These are phyloP conservation scores for Monochamus alternatus DNA, from an alignment of 2,888 invertebrate species.

Conservation along the genomic window DNA sequence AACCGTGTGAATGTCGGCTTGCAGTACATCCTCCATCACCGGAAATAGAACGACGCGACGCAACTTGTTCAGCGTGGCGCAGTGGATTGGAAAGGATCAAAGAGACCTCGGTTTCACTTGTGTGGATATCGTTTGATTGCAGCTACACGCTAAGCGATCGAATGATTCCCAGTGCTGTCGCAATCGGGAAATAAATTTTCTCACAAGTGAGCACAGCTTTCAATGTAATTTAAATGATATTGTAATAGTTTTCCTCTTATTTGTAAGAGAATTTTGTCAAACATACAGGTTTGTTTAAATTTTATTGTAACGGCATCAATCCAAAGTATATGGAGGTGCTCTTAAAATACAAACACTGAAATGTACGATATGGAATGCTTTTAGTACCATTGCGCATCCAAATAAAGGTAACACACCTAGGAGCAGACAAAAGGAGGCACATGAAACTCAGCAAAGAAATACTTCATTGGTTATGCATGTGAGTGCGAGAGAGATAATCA, in stretches of 20 bases:
- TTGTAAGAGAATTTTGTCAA: background rate
- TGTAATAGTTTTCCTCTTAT: too few species aligned
- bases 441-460: too few species aligned
- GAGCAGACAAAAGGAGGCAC: too few species aligned
- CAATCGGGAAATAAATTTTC: background rate
- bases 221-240: background rate
- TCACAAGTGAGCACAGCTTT: background rate
- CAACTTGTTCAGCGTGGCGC: background rate
- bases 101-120: constrained; percentile 8
- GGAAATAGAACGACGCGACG: background rate
- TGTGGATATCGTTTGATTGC: constrained; percentile 8
- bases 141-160: background rate
- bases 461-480: too few species aligned
- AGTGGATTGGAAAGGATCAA: constrained; percentile 9
- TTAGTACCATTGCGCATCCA: too few species aligned
- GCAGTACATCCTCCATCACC: background rate
- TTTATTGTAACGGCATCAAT: too few species aligned
- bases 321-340: too few species aligned
- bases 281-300: background rate
- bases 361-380: too few species aligned
- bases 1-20: background rate
- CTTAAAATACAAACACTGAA: too few species aligned
- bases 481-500: too few species aligned
- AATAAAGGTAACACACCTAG: too few species aligned
- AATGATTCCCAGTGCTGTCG: background rate